Evolutionary conservation across 2,888 invertebrate species (phyloP).

Genomic region (Bimastos eiseni): DNA sequence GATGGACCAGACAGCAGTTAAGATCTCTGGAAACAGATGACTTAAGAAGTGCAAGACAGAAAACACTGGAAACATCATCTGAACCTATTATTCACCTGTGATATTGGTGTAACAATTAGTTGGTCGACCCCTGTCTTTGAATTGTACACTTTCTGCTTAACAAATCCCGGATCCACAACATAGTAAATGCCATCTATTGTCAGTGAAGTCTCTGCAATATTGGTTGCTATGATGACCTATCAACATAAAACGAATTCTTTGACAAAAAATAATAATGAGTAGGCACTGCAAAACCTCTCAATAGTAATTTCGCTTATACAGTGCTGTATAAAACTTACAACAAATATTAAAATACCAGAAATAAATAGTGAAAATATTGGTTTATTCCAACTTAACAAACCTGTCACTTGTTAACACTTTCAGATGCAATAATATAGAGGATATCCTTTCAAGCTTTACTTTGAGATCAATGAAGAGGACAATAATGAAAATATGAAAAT

Average conservation of each 20-base stretch:
- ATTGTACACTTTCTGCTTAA: conserved; percentile 98
- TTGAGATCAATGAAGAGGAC: background rate
- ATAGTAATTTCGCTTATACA: background rate
- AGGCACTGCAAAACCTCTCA: background rate
- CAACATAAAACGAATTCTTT: conserved; percentile 22
- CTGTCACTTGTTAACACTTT: too few species aligned
- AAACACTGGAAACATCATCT: background rate
- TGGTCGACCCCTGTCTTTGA: conserved; percentile 86
- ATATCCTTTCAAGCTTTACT: background rate
- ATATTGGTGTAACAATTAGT: conserved; percentile 96
- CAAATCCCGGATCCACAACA: conserved; percentile 98
- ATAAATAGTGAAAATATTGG: background rate
- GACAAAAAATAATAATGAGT: background rate
- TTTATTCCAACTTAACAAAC: too few species aligned
- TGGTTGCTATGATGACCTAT: conserved; percentile 86
- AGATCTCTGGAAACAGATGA: too few species aligned
- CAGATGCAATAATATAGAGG: background rate
- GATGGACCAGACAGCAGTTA: too few species aligned
- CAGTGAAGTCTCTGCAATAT: conserved; percentile 97
- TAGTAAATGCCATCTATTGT: conserved; percentile 99
- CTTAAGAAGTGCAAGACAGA: too few species aligned
- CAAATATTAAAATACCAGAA: background rate
- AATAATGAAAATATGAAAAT: background rate
- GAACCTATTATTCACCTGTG: conserved; percentile 69
- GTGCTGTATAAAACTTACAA: background rate